These are phyloP conservation scores for Agonopterix arenella DNA, from an alignment of 2,888 invertebrate species.

Conservation along the genomic window DNA sequence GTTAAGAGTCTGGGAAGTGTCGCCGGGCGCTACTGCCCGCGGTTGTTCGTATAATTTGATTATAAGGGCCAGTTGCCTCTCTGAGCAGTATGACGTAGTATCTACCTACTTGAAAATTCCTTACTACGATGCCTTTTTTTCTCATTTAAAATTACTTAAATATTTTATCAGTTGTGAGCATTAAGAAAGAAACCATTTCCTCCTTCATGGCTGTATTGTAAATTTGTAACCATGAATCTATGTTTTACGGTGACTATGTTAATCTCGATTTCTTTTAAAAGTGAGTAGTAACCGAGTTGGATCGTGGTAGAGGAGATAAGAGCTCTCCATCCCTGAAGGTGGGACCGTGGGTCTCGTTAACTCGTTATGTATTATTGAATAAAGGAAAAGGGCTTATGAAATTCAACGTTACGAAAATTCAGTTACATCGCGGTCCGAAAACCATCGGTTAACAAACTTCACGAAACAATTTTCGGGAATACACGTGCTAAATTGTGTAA, in stretches of 20 bases:
- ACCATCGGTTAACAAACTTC: slow-evolving; percentile 16
- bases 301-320: neutral
- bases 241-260: no score
- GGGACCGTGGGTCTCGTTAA: slow-evolving; percentile 32
- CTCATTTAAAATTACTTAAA: no score
- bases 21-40: slow-evolving; percentile 10
- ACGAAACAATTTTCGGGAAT: neutral
- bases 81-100: neutral
- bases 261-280: neutral
- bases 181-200: no score
- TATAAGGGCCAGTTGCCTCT: slow-evolving; percentile 16
- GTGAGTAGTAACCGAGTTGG: neutral
- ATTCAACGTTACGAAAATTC: slow-evolving; percentile 36
- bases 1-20: slow-evolving; percentile 27
- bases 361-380: slow-evolving; percentile 44
- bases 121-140: neutral
- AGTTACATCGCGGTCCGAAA: slow-evolving; percentile 28
- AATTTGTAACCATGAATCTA: no score
- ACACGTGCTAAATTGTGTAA: no score
- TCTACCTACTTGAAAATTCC: neutral
- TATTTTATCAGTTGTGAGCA: no score
- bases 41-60: slow-evolving; percentile 38
- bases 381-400: slow-evolving; percentile 42
- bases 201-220: no score
- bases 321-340: slow-evolving; percentile 21